Base-by-base conservation (phyloP, 2,888 invertebrate genomes). In the Tachystola acroxantha region DNA sequence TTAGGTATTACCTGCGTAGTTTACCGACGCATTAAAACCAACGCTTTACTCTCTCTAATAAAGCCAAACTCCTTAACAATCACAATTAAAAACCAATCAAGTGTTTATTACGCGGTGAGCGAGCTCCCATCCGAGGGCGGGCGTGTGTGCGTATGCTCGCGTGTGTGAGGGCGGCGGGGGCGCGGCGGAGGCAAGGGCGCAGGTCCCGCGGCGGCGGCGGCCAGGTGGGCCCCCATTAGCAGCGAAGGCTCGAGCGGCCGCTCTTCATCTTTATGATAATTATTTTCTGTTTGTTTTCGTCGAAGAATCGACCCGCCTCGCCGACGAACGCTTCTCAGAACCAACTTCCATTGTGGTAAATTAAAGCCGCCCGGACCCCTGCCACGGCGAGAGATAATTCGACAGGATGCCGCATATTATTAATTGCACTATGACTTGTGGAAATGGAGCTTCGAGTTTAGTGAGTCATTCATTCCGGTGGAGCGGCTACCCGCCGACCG, bases 391-490 rank as follows among this genome's bases (percentile, higher is more conserved):
- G 80, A 85, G 84, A 84, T 85, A 86, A 85, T 86, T 86, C 85
- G 84, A 85, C 85, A 85, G 85, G 86, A 86, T 82, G 84, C 86
- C 85, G 81, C 82, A 82, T 82, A 86, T 85, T 86, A 86, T 86
- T 86, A 86, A 86, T 86, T 86, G 85, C 84, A 85, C 85, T 86
- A 86, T 86, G 86, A 86, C 86, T 86, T 85, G 86, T 85, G 81
- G 85, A 86, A 85, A 86, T 79, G 77, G 72, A 79, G 76, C 74
- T 81, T 72, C 48, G 67, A 77, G 76, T 79, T 81, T 78, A 82
- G 84, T 85, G 82, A 86, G 81, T 85, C 85, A 86, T 85, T 84
- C 78, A 82, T 79, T 80, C 78, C 67, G 73, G 64, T 52, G 64
- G 69, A 64, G 61, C 59, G 59, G 22, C 30, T 19, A 10, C 20